Conservation (phyloP, 2,888 invertebrate genomes). For the Chrysomela aeneicollis region DNA sequence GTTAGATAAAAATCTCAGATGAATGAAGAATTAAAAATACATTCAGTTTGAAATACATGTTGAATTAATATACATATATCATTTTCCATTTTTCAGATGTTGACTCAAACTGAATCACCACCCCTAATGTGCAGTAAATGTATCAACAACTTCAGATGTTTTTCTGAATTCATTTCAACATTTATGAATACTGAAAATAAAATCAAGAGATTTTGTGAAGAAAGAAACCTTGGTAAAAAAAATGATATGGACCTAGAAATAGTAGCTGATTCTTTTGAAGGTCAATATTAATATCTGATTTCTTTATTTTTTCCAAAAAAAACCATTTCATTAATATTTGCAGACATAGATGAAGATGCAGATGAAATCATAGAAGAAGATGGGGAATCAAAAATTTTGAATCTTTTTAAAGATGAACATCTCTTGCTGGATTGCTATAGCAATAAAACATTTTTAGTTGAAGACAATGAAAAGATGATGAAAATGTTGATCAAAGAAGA, state of each 20-base stretch:
- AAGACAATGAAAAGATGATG: constrained; percentile 24
- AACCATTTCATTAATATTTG: too few species aligned
- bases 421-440: constrained; percentile 17
- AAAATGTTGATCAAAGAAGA: constrained; percentile 29
- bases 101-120: constrained; percentile 20
- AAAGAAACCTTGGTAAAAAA: neutral
- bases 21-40: too few species aligned
- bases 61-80: too few species aligned
- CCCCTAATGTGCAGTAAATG: constrained; percentile 29
- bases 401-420: constrained; percentile 18
- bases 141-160: constrained; percentile 22
- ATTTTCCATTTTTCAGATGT: constrained; percentile 27
- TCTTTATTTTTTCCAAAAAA: too few species aligned
- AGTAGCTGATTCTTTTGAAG: neutral
- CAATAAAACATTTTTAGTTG: constrained; percentile 6
- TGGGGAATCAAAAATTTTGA: constrained; percentile 17
- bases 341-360: neutral
- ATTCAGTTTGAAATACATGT: too few species aligned
- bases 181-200: constrained; percentile 21
- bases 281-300: too few species aligned
- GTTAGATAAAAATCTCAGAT: too few species aligned
- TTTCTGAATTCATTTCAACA: constrained; percentile 25
- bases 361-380: neutral
- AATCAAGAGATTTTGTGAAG: constrained; percentile 16
- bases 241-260: constrained; percentile 14